phyloP scores from a whole-genome alignment of 1,140 invertebrate genomes.

The Bombyx mandarina region DNA sequence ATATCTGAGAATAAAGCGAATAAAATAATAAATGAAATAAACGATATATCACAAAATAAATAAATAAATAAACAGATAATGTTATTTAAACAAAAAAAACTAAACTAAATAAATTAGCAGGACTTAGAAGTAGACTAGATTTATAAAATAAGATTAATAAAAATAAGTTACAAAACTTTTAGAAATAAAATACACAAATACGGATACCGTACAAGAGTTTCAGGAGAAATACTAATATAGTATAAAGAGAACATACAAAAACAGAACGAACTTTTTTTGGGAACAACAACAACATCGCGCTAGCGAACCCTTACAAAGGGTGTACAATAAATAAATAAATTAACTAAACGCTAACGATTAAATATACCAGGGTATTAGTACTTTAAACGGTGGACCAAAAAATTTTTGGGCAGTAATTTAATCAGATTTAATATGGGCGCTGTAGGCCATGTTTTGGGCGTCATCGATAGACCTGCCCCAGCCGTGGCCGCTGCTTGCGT shows the following conservation, averaged over 20 bases:
- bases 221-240: conserved; percentile 61
- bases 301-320: conserved; percentile 47
- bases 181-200: conserved; percentile 61
- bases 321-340: conserved; percentile 48
- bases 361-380: conserved; percentile 1
- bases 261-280: conserved; percentile 47
- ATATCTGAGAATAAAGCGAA: too few relatives aligned
- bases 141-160: conserved; percentile 16
- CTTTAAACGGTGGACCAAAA: too few relatives aligned
- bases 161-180: conserved; percentile 25
- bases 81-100: conserved; percentile 18
- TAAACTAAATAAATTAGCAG: conserved; percentile 29
- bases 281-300: conserved; percentile 49
- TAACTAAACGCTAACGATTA: conserved; percentile 35
- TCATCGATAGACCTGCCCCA: conserved; percentile 73
- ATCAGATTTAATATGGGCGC: conserved; percentile 68
- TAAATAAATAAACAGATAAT: conserved; percentile 10
- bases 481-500: conserved; percentile 67
- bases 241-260: conserved; percentile 61
- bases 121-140: conserved; percentile 49
- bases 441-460: conserved; percentile 77
- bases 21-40: conserved; percentile 8
- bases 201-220: conserved; percentile 64
- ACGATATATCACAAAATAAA: conserved; percentile 13
- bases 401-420: conserved; percentile 18